Base-by-base conservation (phyloP, 2,888 invertebrate species). In the Agonum fuliginosum region DNA sequence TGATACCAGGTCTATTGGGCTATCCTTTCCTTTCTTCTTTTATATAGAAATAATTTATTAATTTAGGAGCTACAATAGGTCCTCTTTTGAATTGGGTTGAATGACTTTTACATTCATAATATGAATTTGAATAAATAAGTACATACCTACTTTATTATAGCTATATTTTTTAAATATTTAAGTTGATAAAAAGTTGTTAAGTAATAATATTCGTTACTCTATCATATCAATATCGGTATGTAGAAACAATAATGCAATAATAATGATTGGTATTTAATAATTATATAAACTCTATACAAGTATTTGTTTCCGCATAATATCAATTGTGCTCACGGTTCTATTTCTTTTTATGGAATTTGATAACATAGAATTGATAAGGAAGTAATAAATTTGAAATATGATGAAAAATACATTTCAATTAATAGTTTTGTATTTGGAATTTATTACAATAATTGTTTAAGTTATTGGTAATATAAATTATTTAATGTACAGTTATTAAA, bases 311-410 rank as follows among this genome's bases (percentile, higher is more conserved):
- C 67, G 67, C 43, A 20, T 54, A 22, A 22, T 67, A 65, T 67
- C 37, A 41, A 30, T 24, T 54, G 20, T 17, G 12, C 20, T 22
- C n/a, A 67, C n/a, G 30, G 67, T 41, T 67, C 37, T 37, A 41
- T 67, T 41, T 22, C 37, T 67, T 67, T 37, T 37, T 41, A 17
- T 67, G 41, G 67, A 19, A 41, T 67, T 67, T 41, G 67, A 67
- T 67, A 67, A 67, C 67, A 65, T 65, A 19, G 17, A 67, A 67
- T 17, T 41, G 67, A 67, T 67, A 67, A 67, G 67, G 41, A 41
- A 67, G 67, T 41, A 67, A 67, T 67, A 67, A 67, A 67, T 41
- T 6, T 67, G 43, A 41, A 37, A 67, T 67, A 67, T 67, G 67
- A 41, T 8, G 19, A 67, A 67, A 67, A 41, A 67, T 67, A 14